These are phyloP conservation scores for Pyrgus malvae DNA, from an alignment of 2,888 invertebrate species.

Conservation along the genomic window DNA sequence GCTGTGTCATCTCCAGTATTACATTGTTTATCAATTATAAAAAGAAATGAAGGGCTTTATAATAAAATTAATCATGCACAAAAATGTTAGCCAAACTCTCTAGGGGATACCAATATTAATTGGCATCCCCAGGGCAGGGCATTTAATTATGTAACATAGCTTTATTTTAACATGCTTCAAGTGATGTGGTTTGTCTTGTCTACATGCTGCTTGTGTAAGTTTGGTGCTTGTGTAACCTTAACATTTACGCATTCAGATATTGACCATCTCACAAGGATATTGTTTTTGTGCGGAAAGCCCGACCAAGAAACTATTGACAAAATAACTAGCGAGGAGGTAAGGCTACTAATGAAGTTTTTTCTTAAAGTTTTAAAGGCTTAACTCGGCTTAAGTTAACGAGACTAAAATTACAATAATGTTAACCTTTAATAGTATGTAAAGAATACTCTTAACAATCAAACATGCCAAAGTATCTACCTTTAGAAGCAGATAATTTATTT, in stretches of 20 bases:
- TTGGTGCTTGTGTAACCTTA: slow-evolving; percentile 80
- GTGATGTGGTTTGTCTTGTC: slow-evolving; percentile 49
- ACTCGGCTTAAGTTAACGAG: background rate
- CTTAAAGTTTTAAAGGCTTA: background rate
- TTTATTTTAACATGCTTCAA: slow-evolving; percentile 57
- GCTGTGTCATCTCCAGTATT: too few species aligned
- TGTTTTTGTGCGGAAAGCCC: slow-evolving; percentile 93
- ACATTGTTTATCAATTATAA: too few species aligned
- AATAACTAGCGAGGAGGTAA: slow-evolving; percentile 94
- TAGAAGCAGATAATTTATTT: too few species aligned
- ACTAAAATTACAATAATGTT: background rate
- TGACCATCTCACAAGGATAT: slow-evolving; percentile 94
- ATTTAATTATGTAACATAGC: slow-evolving; percentile 36
- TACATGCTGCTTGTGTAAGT: slow-evolving; percentile 65
- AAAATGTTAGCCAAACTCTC: too few species aligned
- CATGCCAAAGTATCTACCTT: too few species aligned
- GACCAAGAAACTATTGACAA: slow-evolving; percentile 90
- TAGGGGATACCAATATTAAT: too few species aligned
- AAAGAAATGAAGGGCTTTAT: too few species aligned
- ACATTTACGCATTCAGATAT: slow-evolving; percentile 86
- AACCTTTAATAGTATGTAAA: background rate
- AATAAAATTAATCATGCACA: too few species aligned
- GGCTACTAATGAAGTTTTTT: slow-evolving; percentile 35
- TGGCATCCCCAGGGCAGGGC: too few species aligned
- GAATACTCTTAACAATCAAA: too few species aligned